A percentile compares a stretch with the other conserved stretches of the same genome.
Evolutionary conservation across 2,888 invertebrate species (phyloP).

Genomic region (Cheilosia impressa): DNA sequence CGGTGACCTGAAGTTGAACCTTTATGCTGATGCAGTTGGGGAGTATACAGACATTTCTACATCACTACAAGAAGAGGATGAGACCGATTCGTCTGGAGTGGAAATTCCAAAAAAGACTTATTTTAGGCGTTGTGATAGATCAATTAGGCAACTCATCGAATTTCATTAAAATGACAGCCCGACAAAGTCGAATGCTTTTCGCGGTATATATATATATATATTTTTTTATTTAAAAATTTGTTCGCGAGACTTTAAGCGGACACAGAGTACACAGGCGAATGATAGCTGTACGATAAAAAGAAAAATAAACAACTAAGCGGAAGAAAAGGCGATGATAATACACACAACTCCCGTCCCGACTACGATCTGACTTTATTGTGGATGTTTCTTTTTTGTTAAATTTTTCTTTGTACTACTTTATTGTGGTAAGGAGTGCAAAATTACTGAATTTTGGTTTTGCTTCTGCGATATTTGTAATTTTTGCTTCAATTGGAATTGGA

Average conservation of each 20-base stretch:
- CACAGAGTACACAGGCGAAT: constrained; percentile 17
- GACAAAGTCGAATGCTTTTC: background rate
- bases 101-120: constrained; percentile 22
- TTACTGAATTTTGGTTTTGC: constrained; percentile 4
- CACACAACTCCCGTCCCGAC: constrained; percentile 29
- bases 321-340: constrained; percentile 41
- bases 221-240: background rate
- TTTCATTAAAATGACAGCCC: constrained; percentile 14
- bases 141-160: constrained; percentile 28
- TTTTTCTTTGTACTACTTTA: constrained; percentile 25
- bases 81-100: constrained; percentile 8
- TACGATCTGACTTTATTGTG: constrained; percentile 6
- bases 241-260: constrained; percentile 18
- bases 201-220: background rate
- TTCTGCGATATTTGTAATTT: constrained; percentile 16
- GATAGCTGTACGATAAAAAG: constrained; percentile 31
- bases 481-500: background rate
- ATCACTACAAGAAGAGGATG: background rate
- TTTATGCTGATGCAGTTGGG: constrained; percentile 16
- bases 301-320: constrained; percentile 55
- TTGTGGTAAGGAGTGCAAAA: constrained; percentile 73
- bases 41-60: background rate
- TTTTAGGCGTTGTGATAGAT: constrained; percentile 25
- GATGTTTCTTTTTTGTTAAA: constrained; percentile 14
- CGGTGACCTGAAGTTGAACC: constrained; percentile 55